A percentile compares a stretch with the other conserved stretches of the same genome.
Conservation (phyloP, 2,888 invertebrate genomes). For the Tetanocera ferruginea region DNA sequence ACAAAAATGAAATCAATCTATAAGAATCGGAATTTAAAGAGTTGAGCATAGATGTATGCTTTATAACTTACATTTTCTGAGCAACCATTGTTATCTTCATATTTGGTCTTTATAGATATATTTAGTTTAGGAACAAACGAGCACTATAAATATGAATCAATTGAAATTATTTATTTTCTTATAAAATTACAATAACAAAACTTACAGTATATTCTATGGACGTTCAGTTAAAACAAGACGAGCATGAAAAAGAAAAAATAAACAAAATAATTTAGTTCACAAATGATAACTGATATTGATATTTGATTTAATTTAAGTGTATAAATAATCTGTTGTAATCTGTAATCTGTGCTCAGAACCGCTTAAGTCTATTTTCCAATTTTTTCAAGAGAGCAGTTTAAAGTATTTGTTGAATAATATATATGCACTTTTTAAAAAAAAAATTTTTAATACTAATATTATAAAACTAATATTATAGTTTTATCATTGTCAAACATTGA, state of each 20-base stretch:
- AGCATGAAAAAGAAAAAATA: slow-evolving; percentile 17
- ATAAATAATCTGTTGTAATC: too few relatives aligned
- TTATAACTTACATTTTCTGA: slow-evolving; percentile 84
- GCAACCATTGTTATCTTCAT: slow-evolving; percentile 89
- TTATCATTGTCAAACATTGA: too few relatives aligned
- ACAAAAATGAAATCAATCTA: background rate
- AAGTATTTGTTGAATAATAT: too few relatives aligned
- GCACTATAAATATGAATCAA: slow-evolving; percentile 76
- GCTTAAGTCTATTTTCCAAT: too few relatives aligned
- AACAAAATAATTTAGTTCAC: background rate
- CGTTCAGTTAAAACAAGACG: background rate
- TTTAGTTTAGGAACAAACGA: slow-evolving; percentile 90
- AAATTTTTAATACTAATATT: too few relatives aligned
- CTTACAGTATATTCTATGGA: slow-evolving; percentile 80
- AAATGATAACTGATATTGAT: too few relatives aligned
- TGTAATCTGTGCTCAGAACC: too few relatives aligned
- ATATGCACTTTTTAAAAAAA: too few relatives aligned
- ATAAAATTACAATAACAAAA: slow-evolving; percentile 55
- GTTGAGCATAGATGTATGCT: background rate
- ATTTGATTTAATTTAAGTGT: too few relatives aligned
- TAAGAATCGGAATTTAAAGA: background rate
- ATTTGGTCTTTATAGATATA: slow-evolving; percentile 88
- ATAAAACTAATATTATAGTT: too few relatives aligned
- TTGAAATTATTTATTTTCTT: slow-evolving; percentile 58
- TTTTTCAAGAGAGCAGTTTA: too few relatives aligned